phyloP scores from a whole-genome alignment of 2,113 vertebrate genomes.

The Pholis gunnellus region DNA sequence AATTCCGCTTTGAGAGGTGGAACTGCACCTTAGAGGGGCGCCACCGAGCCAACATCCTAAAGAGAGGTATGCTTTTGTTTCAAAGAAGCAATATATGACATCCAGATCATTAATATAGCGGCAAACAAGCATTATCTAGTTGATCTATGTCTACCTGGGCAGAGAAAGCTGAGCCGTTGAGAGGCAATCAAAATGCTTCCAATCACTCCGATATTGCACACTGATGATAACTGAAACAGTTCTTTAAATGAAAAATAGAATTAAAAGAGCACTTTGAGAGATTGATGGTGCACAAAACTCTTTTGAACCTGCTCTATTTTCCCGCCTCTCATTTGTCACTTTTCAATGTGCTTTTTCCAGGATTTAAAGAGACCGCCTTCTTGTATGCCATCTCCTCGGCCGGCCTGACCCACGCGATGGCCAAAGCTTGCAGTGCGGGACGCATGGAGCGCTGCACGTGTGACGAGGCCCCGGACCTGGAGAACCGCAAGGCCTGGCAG shows the following conservation, averaged over 20 bases:
- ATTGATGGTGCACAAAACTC: not conserved
- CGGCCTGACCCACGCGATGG: slow-evolving; percentile 94
- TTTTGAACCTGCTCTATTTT: not conserved
- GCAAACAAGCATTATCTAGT: not conserved
- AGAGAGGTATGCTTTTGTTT: slow-evolving; percentile 85
- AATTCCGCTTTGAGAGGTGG: slow-evolving; percentile 99
- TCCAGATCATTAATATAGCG: not conserved
- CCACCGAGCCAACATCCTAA: slow-evolving; percentile 93
- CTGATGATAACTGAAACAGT: not conserved
- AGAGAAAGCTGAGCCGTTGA: not conserved
- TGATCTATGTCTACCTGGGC: not conserved
- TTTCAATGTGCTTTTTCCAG: slow-evolving; percentile 72
- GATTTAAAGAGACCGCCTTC: slow-evolving; percentile 98
- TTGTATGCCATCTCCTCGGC: slow-evolving; percentile 97
- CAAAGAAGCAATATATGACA: not conserved
- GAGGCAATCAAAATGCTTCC: no score
- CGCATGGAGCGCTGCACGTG: slow-evolving; percentile 99
- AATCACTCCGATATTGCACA: not conserved
- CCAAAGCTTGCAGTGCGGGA: slow-evolving; percentile 96
- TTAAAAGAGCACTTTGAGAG: not conserved
- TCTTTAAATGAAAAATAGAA: not conserved
- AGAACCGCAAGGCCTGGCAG: slow-evolving; percentile 98
- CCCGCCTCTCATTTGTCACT: not conserved
- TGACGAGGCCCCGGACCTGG: slow-evolving; percentile 95
- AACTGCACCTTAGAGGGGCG: slow-evolving; percentile 97